Evolutionary conservation across 2,888 invertebrate species (phyloP).

Genomic region (Athalia rosae): DNA sequence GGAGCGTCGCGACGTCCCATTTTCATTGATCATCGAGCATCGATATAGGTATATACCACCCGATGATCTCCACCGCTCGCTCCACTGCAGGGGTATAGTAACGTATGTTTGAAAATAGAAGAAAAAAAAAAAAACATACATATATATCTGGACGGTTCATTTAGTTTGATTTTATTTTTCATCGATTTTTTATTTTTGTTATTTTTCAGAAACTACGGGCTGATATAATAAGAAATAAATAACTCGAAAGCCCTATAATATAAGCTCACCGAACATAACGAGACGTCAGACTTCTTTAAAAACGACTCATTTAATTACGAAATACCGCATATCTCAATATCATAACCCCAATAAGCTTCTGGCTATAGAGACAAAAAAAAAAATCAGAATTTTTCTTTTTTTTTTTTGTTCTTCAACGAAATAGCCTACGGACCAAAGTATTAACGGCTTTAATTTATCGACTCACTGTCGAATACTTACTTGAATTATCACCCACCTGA

Average conservation of each 20-base stretch:
- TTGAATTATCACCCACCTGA: constrained; percentile 23
- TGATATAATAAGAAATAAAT: constrained; percentile 17
- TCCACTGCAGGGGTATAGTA: neutral
- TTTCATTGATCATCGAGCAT: constrained; percentile 5
- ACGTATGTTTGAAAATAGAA: constrained; percentile 13
- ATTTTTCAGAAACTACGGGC: too few species aligned
- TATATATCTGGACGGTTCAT: too few species aligned
- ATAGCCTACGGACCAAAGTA: too few species aligned
- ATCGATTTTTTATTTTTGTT: too few species aligned
- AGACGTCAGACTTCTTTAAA: constrained; percentile 17
- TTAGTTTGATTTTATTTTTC: too few species aligned
- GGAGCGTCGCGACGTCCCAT: neutral
- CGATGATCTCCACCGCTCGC: constrained; percentile 5
- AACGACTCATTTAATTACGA: constrained; percentile 36
- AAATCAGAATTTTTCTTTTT: constrained; percentile 2
- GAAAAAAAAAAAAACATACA: too few species aligned
- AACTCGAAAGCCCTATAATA: neutral
- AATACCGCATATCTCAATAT: constrained; percentile 39
- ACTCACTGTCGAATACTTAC: constrained; percentile 25
- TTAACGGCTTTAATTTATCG: constrained; percentile 18
- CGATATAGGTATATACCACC: neutral
- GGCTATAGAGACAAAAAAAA: neutral
- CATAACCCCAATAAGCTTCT: neutral
- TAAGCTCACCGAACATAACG: constrained; percentile 22
- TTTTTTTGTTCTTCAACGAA: neutral